Evolutionary conservation across 2,113 vertebrate genomes (phyloP).

Genomic region (Corythaeola cristata): DNA sequence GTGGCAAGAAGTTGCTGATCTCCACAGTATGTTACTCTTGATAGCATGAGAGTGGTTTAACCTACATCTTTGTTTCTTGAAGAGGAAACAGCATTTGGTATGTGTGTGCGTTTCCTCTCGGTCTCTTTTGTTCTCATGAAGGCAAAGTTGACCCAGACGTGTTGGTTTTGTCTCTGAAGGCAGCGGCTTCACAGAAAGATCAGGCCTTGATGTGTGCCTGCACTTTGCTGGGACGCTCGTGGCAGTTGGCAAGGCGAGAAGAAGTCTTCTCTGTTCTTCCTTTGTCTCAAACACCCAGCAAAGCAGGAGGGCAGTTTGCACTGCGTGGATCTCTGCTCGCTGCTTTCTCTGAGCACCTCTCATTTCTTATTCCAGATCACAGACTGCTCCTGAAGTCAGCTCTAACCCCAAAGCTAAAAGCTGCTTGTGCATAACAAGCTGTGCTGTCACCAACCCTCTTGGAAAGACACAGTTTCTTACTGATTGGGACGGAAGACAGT

Average conservation of each 20-base stretch:
- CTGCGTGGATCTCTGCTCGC: background rate
- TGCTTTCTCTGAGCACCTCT: background rate
- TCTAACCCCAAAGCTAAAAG: background rate
- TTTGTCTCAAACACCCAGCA: background rate
- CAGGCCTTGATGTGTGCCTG: background rate
- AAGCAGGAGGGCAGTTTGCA: background rate
- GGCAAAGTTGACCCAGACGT: constrained; percentile 8
- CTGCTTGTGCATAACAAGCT: background rate
- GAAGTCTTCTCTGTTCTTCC: background rate
- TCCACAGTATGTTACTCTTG: background rate
- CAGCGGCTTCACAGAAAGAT: background rate
- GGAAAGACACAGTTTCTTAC: background rate
- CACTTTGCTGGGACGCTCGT: background rate
- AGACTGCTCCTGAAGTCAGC: background rate
- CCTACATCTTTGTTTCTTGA: constrained; percentile 23
- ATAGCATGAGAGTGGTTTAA: background rate
- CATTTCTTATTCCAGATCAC: background rate
- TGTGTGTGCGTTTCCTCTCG: background rate
- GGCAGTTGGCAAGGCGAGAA: constrained; percentile 8
- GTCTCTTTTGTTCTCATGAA: constrained; percentile 24
- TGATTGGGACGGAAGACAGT: background rate
- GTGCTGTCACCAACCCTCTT: background rate
- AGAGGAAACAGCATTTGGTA: background rate
- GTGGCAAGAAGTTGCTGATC: background rate
- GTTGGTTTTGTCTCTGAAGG: constrained; percentile 5